These are phyloP conservation scores for Etia nguti DNA, from an alignment of 2,113 vertebrate species.

Conservation along the genomic window DNA sequence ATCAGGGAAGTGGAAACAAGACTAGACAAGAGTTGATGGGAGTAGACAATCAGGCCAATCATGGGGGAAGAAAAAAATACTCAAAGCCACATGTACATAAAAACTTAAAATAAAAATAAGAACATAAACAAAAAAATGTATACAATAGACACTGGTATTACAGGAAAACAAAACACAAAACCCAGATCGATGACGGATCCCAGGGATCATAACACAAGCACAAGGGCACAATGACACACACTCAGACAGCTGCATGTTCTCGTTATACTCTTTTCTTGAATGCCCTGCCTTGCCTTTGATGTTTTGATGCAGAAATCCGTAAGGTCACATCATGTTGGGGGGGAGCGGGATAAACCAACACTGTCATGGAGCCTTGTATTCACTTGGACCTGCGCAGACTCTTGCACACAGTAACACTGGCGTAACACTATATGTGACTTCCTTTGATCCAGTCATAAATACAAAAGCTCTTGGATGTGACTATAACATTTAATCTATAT, in stretches of 20 bases:
- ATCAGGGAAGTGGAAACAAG: not conserved
- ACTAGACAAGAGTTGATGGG: not conserved
- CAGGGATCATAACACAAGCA: not conserved
- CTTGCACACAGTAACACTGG: rapidly evolving
- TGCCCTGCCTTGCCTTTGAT: not conserved
- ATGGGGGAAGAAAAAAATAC: not conserved
- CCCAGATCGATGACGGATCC: not conserved
- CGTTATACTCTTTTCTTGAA: not conserved
- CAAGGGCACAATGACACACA: not conserved
- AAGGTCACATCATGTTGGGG: not conserved
- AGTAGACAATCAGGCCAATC: not conserved
- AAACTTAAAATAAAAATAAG: not conserved
- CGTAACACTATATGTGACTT: not conserved
- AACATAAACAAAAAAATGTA: not conserved
- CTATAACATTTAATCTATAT: not conserved
- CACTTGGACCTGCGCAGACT: not conserved
- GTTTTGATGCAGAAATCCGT: not conserved
- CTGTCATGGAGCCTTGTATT: not conserved
- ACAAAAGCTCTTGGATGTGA: not conserved
- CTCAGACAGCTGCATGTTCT: not conserved
- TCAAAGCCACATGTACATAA: not conserved
- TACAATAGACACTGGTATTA: not conserved
- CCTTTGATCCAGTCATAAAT: not conserved
- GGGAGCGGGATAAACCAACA: not conserved
- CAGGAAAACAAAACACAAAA: not conserved